These are phyloP conservation scores for Xiphophorus couchianus DNA, from an alignment of 2,113 vertebrate genomes.

Conservation along the genomic window DNA sequence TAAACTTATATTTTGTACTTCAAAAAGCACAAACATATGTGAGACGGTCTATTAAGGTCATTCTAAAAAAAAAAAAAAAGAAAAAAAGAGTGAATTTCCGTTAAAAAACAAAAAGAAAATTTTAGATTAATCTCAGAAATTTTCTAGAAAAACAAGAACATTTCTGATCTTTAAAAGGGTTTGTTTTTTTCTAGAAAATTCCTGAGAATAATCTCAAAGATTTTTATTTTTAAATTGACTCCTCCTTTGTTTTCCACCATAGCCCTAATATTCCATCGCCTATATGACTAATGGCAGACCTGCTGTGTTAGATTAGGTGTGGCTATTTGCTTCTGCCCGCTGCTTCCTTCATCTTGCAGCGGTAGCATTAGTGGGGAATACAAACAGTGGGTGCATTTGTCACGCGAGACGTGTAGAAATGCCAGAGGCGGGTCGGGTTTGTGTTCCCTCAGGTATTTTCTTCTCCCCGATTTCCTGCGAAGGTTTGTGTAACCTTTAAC, in stretches of 20 bases:
- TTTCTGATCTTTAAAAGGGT: no score
- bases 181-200: no score
- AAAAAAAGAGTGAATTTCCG: no score
- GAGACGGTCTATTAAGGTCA: no score
- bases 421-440: slow-evolving; percentile 29
- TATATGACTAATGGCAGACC: background rate
- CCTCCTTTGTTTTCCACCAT: no score
- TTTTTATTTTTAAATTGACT: no score
- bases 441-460: slow-evolving; percentile 69
- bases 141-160: no score
- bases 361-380: background rate
- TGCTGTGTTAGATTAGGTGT: slow-evolving; percentile 18
- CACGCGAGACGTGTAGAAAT: slow-evolving; percentile 30
- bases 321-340: background rate
- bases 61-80: no score
- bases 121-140: no score
- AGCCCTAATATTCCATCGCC: no score
- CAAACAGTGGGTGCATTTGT: background rate
- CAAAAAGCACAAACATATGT: background rate
- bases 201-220: no score
- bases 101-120: no score
- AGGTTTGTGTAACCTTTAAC: slow-evolving; percentile 76
- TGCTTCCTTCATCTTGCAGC: background rate
- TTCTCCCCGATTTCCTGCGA: slow-evolving; percentile 50
- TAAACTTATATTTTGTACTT: background rate